Percentiles rank a stretch among this genome's conserved stretches.
These are phyloP conservation scores for Manis javanica DNA, from an alignment of 2,797 vertebrate species.

Conservation along the genomic window DNA sequence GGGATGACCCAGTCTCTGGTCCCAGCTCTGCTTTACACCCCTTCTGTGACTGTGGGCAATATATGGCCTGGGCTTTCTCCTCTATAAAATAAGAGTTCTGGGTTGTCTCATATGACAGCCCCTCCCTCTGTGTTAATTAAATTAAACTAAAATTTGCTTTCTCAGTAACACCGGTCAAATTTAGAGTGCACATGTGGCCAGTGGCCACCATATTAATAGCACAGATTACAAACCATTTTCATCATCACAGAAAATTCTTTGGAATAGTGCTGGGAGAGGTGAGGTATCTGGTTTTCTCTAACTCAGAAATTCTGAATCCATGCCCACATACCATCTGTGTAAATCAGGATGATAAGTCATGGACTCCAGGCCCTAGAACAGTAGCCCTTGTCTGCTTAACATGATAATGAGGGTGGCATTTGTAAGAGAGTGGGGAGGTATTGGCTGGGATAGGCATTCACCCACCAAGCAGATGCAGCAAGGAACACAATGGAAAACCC, in stretches of 20 bases:
- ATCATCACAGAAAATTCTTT: neutral
- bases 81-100: neutral
- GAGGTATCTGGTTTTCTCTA: neutral
- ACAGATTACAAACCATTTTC: neutral
- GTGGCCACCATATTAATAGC: neutral
- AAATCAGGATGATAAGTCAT: slow-evolving; percentile 41
- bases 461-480: slow-evolving; percentile 65
- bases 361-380: slow-evolving; percentile 55
- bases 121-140: neutral
- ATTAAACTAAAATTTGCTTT: neutral
- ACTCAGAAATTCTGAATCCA: slow-evolving; percentile 30
- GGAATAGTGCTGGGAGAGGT: neutral
- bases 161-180: neutral
- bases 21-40: neutral
- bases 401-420: slow-evolving; percentile 58
- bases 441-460: slow-evolving; percentile 35
- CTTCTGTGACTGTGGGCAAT: neutral
- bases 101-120: neutral
- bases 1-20: neutral
- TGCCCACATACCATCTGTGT: slow-evolving; percentile 69
- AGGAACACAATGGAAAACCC: slow-evolving; percentile 53
- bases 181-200: neutral
- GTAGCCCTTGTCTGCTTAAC: slow-evolving; percentile 44
- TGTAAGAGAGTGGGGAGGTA: neutral
- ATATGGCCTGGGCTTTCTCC: neutral